A percentile compares a stretch with the other conserved stretches of the same genome.
Evolutionary conservation across 2,888 invertebrate genomes (phyloP).

Genomic region (Sesia apiformis): DNA sequence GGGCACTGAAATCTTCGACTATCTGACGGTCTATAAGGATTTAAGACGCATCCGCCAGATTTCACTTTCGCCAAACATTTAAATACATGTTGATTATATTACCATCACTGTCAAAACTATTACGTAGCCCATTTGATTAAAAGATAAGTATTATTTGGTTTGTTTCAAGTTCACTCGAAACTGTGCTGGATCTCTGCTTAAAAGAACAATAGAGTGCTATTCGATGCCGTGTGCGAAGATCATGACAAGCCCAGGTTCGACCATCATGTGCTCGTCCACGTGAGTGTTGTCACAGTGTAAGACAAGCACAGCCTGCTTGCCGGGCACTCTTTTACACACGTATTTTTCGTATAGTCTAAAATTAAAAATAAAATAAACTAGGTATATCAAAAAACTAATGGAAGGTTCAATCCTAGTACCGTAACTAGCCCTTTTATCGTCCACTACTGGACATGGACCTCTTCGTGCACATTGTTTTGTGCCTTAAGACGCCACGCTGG

Average conservation of each 20-base stretch:
- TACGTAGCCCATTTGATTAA: no score
- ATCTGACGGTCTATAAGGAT: no score
- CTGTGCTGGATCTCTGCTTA: no score
- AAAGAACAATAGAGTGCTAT: constrained; percentile 35
- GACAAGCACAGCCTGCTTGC: constrained; percentile 96
- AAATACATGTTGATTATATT: no score
- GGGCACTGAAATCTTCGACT: no score
- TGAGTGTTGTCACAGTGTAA: constrained; percentile 95
- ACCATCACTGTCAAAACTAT: no score
- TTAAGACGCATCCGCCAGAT: no score
- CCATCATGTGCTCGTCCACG: constrained; percentile 96
- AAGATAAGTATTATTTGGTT: no score
- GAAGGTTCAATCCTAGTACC: not conserved
- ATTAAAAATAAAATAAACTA: constrained; percentile 4
- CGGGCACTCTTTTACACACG: constrained; percentile 94
- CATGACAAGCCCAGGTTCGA: constrained; percentile 97
- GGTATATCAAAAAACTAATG: not conserved
- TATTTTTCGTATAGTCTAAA: constrained; percentile 89
- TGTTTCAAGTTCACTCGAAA: no score
- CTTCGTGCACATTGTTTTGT: not conserved
- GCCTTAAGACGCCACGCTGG: no score
- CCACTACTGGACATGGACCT: not conserved
- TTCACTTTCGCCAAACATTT: no score
- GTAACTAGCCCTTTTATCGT: not conserved
- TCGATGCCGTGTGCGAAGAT: constrained; percentile 98